Percentiles rank a stretch among this genome's conserved stretches.
phyloP scores from a whole-genome alignment of 2,888 invertebrate genomes.

The Clivina fossor region DNA sequence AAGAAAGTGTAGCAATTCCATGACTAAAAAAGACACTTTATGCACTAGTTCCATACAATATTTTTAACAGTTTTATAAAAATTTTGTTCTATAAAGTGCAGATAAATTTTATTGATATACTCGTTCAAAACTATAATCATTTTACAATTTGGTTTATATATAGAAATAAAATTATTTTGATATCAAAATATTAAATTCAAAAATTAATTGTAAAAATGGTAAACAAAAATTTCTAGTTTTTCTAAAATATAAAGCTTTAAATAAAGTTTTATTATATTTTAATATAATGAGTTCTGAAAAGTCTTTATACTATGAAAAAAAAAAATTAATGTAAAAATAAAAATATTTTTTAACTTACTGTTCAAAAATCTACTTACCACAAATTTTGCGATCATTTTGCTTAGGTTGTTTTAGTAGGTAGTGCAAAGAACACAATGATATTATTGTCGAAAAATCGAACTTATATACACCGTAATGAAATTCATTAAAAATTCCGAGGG shows the following conservation, averaged over 20 bases:
- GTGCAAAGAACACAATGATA: constrained; percentile 12
- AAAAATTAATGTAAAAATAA: background rate
- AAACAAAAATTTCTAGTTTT: too few species aligned
- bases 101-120: too few species aligned
- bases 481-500: constrained; percentile 4
- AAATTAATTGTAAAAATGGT: background rate
- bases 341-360: background rate
- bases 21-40: too few species aligned
- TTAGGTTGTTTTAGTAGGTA: constrained; percentile 9
- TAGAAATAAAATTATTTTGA: too few species aligned
- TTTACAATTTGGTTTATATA: too few species aligned
- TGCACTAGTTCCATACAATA: too few species aligned
- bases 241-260: background rate
- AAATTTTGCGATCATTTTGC: constrained; percentile 17
- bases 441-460: background rate
- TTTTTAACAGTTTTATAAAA: too few species aligned
- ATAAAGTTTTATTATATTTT: background rate
- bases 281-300: background rate
- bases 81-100: too few species aligned
- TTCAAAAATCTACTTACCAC: constrained; percentile 13
- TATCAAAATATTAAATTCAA: background rate
- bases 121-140: too few species aligned
- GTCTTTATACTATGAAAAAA: background rate
- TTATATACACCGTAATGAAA: constrained; percentile 1
- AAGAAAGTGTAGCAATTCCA: too few species aligned